Percentiles rank a stretch among this genome's conserved stretches.
Conservation (phyloP, 2,113 vertebrate genomes). For the Brienomyrus brachyistius region DNA sequence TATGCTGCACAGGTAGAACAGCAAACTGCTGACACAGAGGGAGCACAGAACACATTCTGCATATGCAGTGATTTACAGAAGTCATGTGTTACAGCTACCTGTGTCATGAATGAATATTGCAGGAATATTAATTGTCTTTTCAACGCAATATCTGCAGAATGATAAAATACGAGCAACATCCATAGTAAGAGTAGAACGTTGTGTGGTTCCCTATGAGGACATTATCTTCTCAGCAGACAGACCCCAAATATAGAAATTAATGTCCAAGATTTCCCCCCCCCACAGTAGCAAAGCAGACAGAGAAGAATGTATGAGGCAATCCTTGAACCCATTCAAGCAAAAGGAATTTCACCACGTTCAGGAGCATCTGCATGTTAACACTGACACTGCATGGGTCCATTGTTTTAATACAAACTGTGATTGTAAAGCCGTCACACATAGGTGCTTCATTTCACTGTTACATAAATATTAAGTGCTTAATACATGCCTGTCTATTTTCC, state of each 20-base stretch:
- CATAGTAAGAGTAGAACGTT: background rate
- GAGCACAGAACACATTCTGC: background rate
- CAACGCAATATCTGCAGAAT: background rate
- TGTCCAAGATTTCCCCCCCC: background rate
- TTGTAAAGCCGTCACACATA: background rate
- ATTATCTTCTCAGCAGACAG: background rate
- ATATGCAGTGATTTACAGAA: background rate
- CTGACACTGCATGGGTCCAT: background rate
- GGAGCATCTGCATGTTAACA: background rate
- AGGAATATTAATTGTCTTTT: background rate
- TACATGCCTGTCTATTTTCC: constrained; percentile 15
- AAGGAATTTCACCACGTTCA: background rate
- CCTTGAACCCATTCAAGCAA: background rate
- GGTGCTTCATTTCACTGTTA: constrained; percentile 15
- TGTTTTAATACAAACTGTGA: constrained; percentile 15
- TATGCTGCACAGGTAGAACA: background rate
- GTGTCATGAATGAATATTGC: background rate
- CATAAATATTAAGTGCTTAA: constrained; percentile 24
- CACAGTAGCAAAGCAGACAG: background rate
- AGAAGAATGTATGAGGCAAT: background rate
- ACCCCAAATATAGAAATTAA: background rate
- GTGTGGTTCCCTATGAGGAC: background rate
- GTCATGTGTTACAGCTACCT: background rate
- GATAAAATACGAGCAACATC: background rate
- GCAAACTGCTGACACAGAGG: background rate